Evolutionary conservation across 2,113 vertebrate species (phyloP).

Genomic region (Pithys albifrons): DNA sequence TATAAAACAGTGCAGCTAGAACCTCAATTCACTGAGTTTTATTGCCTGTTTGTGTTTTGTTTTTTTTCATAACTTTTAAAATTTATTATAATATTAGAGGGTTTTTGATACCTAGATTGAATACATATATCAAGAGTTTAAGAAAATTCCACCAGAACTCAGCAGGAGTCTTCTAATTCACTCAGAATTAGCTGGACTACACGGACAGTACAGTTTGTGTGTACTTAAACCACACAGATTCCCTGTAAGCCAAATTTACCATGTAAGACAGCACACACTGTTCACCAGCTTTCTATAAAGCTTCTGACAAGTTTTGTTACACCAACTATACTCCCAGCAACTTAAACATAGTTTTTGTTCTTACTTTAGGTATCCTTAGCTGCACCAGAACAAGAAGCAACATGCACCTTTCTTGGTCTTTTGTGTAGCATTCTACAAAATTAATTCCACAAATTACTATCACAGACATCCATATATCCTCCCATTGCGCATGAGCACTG

Average conservation of each 20-base stretch:
- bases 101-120: neutral
- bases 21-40: neutral
- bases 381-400: neutral
- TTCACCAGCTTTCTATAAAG: neutral
- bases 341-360: neutral
- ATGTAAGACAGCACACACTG: neutral
- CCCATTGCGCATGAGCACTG: neutral
- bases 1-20: neutral
- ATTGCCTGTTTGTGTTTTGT: neutral
- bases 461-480: rapidly evolving
- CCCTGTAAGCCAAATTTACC: neutral
- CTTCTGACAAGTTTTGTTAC: neutral
- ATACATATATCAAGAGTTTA: neutral
- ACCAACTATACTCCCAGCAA: neutral
- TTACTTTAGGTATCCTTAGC: neutral
- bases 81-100: neutral
- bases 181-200: neutral
- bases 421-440: neutral
- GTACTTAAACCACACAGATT: neutral
- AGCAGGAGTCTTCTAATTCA: neutral
- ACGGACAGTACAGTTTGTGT: neutral
- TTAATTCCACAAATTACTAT: neutral
- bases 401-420: neutral
- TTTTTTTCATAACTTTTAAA: neutral
- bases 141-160: neutral